Evolutionary conservation across 2,797 vertebrate species (phyloP), one percentile per base, ranked within the genome.

Genomic region (Eulemur albifrons): DNA sequence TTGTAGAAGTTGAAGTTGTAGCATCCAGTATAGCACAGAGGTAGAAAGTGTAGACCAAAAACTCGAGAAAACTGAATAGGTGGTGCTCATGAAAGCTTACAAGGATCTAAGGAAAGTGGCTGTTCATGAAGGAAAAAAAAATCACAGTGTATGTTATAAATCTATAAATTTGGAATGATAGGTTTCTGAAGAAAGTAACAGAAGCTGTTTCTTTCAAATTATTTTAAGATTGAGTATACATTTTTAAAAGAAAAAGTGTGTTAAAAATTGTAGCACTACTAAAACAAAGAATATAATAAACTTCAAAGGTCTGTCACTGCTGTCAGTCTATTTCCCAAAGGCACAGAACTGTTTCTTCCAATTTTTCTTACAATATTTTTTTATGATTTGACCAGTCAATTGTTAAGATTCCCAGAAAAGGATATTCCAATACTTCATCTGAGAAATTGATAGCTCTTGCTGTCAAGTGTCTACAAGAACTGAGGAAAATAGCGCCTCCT

Each of bases 281-380:
- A 96, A 97, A 97, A 97, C 95, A 97, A 98, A 96, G 65, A 95
- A 90, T 70, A 73, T 48, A 93, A 97, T 96, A 98, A 92, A 95
- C 27, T 73, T 93, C 61, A 81, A 81, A 96, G 70, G 43, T 94
- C 83, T 85, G 80, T 40, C 93, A 79, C 72, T 69, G 40, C 76
- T 91, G 84, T 93, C 79, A 84, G 21, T 95, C 90, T 89, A 45
- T 96, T 97, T 97, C 86, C 76, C 91, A 88, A 91, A 97, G 95
- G 82, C 86, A 94, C 65, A 88, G 25, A 97, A 82, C 81, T 38
- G 35, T 90, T 97, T 94, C 59, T 95, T 97, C 77, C 88, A 23
- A 94, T 96, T 97, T 96, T 93, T 94, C 76, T 94, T 93, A 83
- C 72, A 93, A 59, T 90, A 93, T 97, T 94, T 94, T 96, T 91